Evolutionary conservation across 2,888 invertebrate genomes (phyloP).

Genomic region (Hirtodrosophila cameraria): DNA sequence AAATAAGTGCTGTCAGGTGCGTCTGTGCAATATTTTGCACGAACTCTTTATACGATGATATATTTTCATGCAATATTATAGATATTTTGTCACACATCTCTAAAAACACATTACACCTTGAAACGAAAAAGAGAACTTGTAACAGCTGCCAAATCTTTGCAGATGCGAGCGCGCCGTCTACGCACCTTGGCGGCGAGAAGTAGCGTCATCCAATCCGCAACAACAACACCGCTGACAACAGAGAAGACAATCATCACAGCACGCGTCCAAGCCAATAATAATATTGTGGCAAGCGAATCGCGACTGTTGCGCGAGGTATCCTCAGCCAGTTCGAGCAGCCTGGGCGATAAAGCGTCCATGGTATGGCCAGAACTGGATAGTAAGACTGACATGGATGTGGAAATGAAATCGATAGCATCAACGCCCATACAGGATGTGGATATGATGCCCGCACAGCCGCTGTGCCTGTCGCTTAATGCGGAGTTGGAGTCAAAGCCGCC

Average conservation of each 20-base stretch:
- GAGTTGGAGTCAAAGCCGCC: not conserved
- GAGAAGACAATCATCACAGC: slow-evolving; percentile 55
- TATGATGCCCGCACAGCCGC: slow-evolving; percentile 80
- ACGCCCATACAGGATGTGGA: slow-evolving; percentile 85
- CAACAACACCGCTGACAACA: slow-evolving; percentile 16
- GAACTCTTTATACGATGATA: too few species aligned
- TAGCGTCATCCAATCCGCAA: slow-evolving; percentile 14
- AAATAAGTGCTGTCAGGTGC: too few species aligned
- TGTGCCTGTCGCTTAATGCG: slow-evolving; percentile 2
- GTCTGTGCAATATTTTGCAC: too few species aligned
- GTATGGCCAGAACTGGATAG: slow-evolving; percentile 39
- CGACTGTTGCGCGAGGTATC: slow-evolving; percentile 77
- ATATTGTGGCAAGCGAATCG: slow-evolving; percentile 80
- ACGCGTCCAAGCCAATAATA: slow-evolving; percentile 56
- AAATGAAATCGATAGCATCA: slow-evolving; percentile 74
- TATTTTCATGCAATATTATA: too few species aligned
- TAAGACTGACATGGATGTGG: slow-evolving; percentile 77
- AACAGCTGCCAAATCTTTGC: slow-evolving; percentile 71
- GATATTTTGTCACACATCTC: too few species aligned
- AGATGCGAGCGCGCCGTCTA: slow-evolving; percentile 82
- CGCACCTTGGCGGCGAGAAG: slow-evolving; percentile 80
- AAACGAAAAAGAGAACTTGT: too few species aligned
- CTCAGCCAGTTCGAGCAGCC: slow-evolving; percentile 33
- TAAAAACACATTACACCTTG: too few species aligned
- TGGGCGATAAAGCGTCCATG: slow-evolving; percentile 27